These are phyloP conservation scores for Oreotrochilus melanogaster DNA, from an alignment of 2,113 vertebrate species.

Conservation along the genomic window DNA sequence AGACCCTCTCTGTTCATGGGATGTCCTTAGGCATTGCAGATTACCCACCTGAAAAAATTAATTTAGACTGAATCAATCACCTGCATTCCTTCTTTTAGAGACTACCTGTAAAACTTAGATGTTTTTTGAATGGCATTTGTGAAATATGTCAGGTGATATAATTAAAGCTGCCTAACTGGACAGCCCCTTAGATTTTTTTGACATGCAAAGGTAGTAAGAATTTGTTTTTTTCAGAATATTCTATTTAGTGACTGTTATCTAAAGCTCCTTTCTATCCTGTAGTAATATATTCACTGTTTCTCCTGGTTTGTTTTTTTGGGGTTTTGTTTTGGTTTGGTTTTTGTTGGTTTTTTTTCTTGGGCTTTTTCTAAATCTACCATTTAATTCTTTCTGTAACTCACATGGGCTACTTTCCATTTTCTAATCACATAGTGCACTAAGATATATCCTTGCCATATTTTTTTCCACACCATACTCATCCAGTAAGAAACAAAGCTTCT, in stretches of 20 bases:
- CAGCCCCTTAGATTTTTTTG: neutral
- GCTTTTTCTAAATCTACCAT: neutral
- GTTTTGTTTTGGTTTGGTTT: neutral
- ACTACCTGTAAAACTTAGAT: neutral
- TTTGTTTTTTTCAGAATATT: neutral
- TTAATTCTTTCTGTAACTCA: neutral
- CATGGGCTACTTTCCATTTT: neutral
- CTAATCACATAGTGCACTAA: neutral
- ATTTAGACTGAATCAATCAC: neutral
- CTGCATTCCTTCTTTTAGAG: neutral
- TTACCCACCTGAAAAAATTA: neutral
- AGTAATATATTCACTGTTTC: neutral
- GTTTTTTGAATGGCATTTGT: neutral
- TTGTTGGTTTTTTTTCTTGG: neutral
- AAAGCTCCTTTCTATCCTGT: neutral
- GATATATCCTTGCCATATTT: neutral
- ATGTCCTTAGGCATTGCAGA: neutral
- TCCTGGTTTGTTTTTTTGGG: neutral
- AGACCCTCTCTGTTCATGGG: neutral
- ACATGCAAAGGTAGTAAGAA: neutral
- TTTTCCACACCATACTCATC: neutral
- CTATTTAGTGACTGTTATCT: neutral
- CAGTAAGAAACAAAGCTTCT: neutral
- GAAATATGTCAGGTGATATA: neutral
- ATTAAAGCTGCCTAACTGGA: neutral